Conservation (phyloP, 1,140 invertebrate species). For the Cepaea nemoralis region DNA sequence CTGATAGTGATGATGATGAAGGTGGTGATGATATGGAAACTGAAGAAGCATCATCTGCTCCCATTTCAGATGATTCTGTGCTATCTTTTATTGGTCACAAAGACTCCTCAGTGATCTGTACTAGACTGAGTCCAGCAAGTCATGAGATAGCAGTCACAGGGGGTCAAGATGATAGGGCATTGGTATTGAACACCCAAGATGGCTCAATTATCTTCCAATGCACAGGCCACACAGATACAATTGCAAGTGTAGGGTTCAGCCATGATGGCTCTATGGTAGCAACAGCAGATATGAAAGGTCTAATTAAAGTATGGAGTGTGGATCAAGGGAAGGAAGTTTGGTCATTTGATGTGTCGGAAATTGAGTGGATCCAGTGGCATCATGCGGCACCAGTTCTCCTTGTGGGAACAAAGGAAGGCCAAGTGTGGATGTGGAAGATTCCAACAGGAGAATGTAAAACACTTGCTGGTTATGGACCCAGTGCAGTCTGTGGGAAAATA, state of each 20-base stretch:
- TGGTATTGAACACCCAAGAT: constrained; percentile 82
- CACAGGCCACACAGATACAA: constrained; percentile 80
- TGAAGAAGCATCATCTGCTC: constrained; percentile 13
- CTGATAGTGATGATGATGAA: constrained; percentile 15
- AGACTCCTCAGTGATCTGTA: constrained; percentile 29
- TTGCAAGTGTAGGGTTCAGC: constrained; percentile 85
- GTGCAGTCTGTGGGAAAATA: constrained; percentile 73
- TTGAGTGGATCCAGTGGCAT: constrained; percentile 89
- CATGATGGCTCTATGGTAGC: constrained; percentile 83
- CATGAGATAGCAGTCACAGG: constrained; percentile 81
- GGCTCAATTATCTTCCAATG: constrained; percentile 81
- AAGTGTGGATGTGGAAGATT: constrained; percentile 89
- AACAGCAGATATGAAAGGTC: constrained; percentile 86
- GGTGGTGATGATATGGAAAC: constrained; percentile 18
- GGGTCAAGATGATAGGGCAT: constrained; percentile 89
- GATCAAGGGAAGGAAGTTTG: constrained; percentile 77
- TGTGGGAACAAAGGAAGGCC: constrained; percentile 81
- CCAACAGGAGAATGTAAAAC: constrained; percentile 86
- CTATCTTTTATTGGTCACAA: constrained; percentile 24
- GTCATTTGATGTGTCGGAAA: constrained; percentile 85
- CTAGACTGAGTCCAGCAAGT: constrained; percentile 65
- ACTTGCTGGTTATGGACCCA: constrained; percentile 74
- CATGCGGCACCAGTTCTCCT: constrained; percentile 82
- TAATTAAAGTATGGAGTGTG: constrained; percentile 83
- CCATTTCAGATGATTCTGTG: constrained; percentile 18